These are phyloP conservation scores for Cylas formicarius DNA, from an alignment of 1,140 invertebrate genomes.

Conservation along the genomic window DNA sequence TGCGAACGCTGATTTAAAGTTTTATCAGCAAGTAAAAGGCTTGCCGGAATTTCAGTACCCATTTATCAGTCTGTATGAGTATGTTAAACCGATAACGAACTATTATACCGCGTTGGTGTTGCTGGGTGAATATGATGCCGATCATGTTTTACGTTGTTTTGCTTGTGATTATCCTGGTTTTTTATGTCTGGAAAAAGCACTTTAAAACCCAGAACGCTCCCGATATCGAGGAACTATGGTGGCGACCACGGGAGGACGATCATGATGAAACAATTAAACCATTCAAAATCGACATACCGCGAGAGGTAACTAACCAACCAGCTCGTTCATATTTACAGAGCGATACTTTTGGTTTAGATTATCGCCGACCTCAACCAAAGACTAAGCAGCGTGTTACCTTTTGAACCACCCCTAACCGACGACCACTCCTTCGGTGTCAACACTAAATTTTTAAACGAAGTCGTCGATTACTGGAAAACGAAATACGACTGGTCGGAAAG, in stretches of 20 bases:
- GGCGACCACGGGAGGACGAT: constrained; percentile 41
- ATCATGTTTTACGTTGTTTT: too few relatives aligned
- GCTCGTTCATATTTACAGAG: not conserved
- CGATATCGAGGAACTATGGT: constrained; percentile 38
- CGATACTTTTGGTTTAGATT: constrained; percentile 42
- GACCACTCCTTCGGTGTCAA: constrained; percentile 74
- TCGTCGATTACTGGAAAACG: constrained; percentile 70
- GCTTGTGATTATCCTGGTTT: too few relatives aligned
- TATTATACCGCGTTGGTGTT: too few relatives aligned
- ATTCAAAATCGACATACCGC: constrained; percentile 45
- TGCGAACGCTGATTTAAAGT: too few relatives aligned
- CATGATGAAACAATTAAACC: constrained; percentile 42
- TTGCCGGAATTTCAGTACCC: too few relatives aligned
- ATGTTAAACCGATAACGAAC: too few relatives aligned
- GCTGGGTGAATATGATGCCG: too few relatives aligned
- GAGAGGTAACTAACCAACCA: constrained; percentile 30
- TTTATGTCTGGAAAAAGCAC: too few relatives aligned
- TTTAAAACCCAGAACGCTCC: too few relatives aligned
- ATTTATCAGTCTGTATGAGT: too few relatives aligned
- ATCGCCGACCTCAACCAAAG: constrained; percentile 54
- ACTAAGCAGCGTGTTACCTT: constrained; percentile 47
- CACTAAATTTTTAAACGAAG: constrained; percentile 53
- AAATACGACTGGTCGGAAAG: constrained; percentile 67
- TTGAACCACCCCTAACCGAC: constrained; percentile 56
- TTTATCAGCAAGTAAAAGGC: too few relatives aligned